Evolutionary conservation across 2,888 invertebrate genomes (phyloP).

Genomic region (Agrilus mali): DNA sequence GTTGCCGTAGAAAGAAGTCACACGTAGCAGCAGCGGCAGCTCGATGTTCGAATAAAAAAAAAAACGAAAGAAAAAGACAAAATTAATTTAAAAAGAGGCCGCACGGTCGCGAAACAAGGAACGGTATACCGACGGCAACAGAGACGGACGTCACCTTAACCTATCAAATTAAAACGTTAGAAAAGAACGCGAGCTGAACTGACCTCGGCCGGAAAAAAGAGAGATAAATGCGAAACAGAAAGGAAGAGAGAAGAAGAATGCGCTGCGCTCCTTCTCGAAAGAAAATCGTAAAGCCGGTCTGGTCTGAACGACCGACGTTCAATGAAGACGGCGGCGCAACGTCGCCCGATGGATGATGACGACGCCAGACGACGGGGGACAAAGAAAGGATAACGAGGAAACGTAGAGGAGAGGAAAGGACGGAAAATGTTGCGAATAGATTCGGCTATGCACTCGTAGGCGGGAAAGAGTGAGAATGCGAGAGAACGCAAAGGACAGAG

Average conservation of each 20-base stretch:
- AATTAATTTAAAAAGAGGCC: constrained; percentile 20
- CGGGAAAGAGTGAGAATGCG: constrained; percentile 18
- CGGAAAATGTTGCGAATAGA: constrained; percentile 8
- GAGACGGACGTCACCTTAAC: constrained; percentile 28
- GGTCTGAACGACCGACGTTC: too few relatives aligned
- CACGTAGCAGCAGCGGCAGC: constrained; percentile 8
- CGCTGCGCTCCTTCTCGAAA: constrained; percentile 5
- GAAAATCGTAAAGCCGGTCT: constrained; percentile 3
- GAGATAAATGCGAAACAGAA: constrained; percentile 6
- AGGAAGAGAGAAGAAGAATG: constrained; percentile 8
- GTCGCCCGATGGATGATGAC: not conserved
- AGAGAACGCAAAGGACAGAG: constrained; percentile 19
- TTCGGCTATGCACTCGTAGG: constrained; percentile 11
- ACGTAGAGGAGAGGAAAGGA: not conserved
- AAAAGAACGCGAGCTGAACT: constrained; percentile 29
- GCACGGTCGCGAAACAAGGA: constrained; percentile 29
- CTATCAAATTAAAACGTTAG: constrained; percentile 33
- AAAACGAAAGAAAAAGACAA: constrained; percentile 17
- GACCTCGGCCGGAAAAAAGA: constrained; percentile 17
- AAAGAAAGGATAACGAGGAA: constrained; percentile 8
- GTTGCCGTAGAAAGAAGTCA: constrained; percentile 13
- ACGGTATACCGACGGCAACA: constrained; percentile 19
- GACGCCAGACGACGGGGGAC: too few relatives aligned
- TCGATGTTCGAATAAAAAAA: constrained; percentile 4
- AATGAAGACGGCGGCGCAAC: constrained; percentile 6